Conservation (phyloP, 1,140 invertebrate species). For the Andrena cerasifolii region DNA sequence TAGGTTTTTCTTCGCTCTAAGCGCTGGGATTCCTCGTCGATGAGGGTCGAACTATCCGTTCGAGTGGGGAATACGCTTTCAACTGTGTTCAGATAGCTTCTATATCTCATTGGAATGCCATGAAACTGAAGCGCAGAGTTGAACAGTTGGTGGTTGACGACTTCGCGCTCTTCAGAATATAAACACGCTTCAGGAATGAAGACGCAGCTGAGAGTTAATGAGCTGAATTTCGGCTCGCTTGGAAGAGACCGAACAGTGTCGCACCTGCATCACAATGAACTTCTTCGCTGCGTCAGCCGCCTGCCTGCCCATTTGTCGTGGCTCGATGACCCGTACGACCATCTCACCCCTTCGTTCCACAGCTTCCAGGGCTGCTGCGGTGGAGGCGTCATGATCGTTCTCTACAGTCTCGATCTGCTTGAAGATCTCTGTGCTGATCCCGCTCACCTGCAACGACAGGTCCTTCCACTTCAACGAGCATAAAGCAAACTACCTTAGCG, state of each 20-base stretch:
- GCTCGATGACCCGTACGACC: slow-evolving; percentile 95
- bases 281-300: slow-evolving; percentile 92
- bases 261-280: slow-evolving; percentile 89
- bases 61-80: too few relatives aligned
- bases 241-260: neutral
- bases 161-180: too few relatives aligned
- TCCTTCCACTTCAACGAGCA: slow-evolving; percentile 58
- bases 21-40: too few relatives aligned
- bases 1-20: too few relatives aligned
- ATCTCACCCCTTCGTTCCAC: slow-evolving; percentile 96
- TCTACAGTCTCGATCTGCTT: slow-evolving; percentile 97
- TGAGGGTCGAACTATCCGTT: too few relatives aligned
- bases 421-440: slow-evolving; percentile 97
- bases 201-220: too few relatives aligned
- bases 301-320: slow-evolving; percentile 91
- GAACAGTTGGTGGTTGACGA: too few relatives aligned
- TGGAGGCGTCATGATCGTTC: slow-evolving; percentile 96
- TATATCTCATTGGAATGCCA: too few relatives aligned
- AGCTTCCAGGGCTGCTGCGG: slow-evolving; percentile 93
- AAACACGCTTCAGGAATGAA: too few relatives aligned
- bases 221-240: too few relatives aligned
- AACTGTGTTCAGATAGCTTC: too few relatives aligned
- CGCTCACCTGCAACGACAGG: slow-evolving; percentile 88
- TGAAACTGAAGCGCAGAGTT: too few relatives aligned
- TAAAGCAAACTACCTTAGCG: neutral